phyloP scores from a whole-genome alignment of 1,140 invertebrate genomes.

The Drosophila leontia region DNA sequence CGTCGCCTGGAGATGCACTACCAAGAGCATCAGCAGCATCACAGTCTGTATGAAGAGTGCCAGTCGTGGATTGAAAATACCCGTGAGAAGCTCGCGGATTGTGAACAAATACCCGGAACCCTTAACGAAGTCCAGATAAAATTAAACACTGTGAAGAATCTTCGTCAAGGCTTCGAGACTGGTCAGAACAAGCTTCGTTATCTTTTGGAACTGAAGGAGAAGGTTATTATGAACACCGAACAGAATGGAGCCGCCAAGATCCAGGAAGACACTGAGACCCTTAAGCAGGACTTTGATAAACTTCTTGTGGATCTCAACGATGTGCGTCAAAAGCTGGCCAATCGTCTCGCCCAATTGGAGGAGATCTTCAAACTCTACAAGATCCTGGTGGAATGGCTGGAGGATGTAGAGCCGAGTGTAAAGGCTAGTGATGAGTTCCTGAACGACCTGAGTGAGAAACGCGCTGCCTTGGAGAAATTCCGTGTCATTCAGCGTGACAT shows the following conservation, averaged over 20 bases:
- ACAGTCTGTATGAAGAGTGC: constrained; percentile 94
- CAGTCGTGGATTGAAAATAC: constrained; percentile 96
- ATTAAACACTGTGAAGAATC: constrained; percentile 92
- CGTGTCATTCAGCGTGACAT: constrained; percentile 92
- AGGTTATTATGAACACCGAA: constrained; percentile 96
- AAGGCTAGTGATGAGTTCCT: constrained; percentile 89
- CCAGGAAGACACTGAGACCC: constrained; percentile 94
- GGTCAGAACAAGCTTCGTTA: constrained; percentile 96
- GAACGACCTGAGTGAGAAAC: constrained; percentile 95
- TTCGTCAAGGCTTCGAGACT: constrained; percentile 94
- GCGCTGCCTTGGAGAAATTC: constrained; percentile 93
- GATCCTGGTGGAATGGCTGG: constrained; percentile 92
- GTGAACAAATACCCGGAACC: constrained; percentile 90
- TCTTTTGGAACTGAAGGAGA: constrained; percentile 95
- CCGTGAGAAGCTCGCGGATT: constrained; percentile 92
- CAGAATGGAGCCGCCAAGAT: constrained; percentile 93
- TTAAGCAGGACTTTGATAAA: constrained; percentile 95
- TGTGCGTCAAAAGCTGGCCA: constrained; percentile 89
- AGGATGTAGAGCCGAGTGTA: constrained; percentile 93
- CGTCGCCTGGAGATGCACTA: constrained; percentile 94
- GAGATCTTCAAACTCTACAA: constrained; percentile 93
- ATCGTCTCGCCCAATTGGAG: constrained; percentile 91
- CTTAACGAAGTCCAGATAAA: constrained; percentile 93
- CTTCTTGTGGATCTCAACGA: constrained; percentile 92
- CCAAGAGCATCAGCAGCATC: constrained; percentile 96